These are phyloP conservation scores for Tholera decimalis DNA, from an alignment of 2,888 invertebrate genomes.

Conservation along the genomic window DNA sequence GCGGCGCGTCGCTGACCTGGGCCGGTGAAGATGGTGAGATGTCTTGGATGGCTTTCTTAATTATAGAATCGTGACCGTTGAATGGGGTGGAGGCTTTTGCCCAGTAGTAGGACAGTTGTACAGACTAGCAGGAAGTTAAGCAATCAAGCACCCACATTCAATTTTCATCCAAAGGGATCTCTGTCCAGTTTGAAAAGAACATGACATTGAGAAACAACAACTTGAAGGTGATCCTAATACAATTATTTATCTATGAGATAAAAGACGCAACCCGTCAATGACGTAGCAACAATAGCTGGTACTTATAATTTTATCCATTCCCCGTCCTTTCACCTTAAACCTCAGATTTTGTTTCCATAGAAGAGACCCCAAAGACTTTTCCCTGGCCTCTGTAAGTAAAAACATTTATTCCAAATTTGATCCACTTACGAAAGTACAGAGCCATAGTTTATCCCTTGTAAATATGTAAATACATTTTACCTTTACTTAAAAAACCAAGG, in stretches of 20 bases:
- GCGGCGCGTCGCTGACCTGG: no score
- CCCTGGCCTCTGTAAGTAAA: slow-evolving; percentile 48
- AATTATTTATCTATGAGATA: not conserved
- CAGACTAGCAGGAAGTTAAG: not conserved
- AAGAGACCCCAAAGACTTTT: slow-evolving; percentile 58
- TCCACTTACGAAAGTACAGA: slow-evolving; percentile 64
- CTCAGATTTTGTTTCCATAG: slow-evolving; percentile 51
- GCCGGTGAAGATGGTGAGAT: no score
- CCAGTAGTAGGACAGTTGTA: no score
- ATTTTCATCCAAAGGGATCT: not conserved
- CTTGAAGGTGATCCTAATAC: not conserved
- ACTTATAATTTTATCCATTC: slow-evolving; percentile 33
- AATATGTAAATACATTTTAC: slow-evolving; percentile 63
- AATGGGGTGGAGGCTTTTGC: no score
- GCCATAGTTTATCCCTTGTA: slow-evolving; percentile 67
- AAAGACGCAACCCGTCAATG: not conserved
- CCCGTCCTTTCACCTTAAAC: slow-evolving; percentile 42
- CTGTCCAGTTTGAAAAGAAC: not conserved
- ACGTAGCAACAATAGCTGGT: slow-evolving; percentile 1
- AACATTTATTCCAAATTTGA: slow-evolving; percentile 68
- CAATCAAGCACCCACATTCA: not conserved
- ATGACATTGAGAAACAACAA: not conserved
- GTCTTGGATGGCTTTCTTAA: no score
- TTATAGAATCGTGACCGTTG: no score
- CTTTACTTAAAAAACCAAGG: slow-evolving; percentile 52